These are phyloP conservation scores for Varanus salvator DNA, from an alignment of 2,113 vertebrate genomes.

Conservation along the genomic window DNA sequence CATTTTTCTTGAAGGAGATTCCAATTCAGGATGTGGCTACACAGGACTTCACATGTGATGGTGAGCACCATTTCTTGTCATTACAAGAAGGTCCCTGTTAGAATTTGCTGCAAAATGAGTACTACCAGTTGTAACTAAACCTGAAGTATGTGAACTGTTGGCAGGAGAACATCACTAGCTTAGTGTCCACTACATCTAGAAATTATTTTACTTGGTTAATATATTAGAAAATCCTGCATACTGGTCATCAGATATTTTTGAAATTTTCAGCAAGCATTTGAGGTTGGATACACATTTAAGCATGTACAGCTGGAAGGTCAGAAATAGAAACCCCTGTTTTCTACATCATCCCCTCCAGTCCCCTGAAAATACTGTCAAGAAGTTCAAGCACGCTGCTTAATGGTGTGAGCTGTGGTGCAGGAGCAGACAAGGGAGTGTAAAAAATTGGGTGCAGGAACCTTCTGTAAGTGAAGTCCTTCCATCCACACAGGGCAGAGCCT, in stretches of 20 bases:
- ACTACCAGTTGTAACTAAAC: neutral
- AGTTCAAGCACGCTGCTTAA: too few relatives aligned
- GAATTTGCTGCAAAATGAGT: neutral
- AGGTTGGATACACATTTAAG: too few relatives aligned
- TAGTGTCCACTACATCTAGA: neutral
- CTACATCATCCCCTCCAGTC: neutral
- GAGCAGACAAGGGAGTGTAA: too few relatives aligned
- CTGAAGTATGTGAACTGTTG: neutral
- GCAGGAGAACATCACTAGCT: neutral
- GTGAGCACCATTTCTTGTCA: conserved; percentile 70
- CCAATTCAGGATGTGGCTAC: conserved; percentile 96
- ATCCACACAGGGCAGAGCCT: too few relatives aligned
- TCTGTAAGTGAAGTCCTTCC: too few relatives aligned
- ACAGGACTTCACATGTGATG: conserved; percentile 97
- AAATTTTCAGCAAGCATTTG: too few relatives aligned
- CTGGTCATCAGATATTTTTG: neutral
- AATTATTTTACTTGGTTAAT: neutral
- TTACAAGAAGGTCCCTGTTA: neutral
- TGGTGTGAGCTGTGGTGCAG: too few relatives aligned
- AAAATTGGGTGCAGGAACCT: too few relatives aligned
- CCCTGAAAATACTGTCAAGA: too few relatives aligned
- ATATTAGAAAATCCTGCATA: neutral
- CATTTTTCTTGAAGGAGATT: conserved; percentile 97
- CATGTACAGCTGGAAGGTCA: too few relatives aligned
- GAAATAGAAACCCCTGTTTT: neutral